Evolutionary conservation across 2,113 vertebrate species (phyloP).

Genomic region (Sus scrofa): T2T-Sscrofa CM000814.6:107586501-107587000

Average conservation of each 20-base stretch:
- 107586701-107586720: not conserved
- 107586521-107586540: not conserved
- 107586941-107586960: not conserved
- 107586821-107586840: not conserved
- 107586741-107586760: not conserved
- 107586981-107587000: not conserved
- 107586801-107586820: not conserved
- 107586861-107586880: not conserved
- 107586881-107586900: not conserved
- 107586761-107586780: not conserved
- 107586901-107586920: conserved; percentile 50
- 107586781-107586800: not conserved
- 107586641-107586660: conserved; percentile 63
- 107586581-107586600: not conserved
- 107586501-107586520: not conserved
- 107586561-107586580: not conserved
- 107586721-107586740: not conserved
- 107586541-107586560: not conserved
- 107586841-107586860: not conserved
- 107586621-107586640: not conserved
- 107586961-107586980: not conserved
- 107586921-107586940: not conserved
- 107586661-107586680: conserved; percentile 64
- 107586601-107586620: not conserved
- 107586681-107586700: not conserved